phyloP scores from a whole-genome alignment of 2,113 vertebrate genomes.

The Anguilla japonica region DNA sequence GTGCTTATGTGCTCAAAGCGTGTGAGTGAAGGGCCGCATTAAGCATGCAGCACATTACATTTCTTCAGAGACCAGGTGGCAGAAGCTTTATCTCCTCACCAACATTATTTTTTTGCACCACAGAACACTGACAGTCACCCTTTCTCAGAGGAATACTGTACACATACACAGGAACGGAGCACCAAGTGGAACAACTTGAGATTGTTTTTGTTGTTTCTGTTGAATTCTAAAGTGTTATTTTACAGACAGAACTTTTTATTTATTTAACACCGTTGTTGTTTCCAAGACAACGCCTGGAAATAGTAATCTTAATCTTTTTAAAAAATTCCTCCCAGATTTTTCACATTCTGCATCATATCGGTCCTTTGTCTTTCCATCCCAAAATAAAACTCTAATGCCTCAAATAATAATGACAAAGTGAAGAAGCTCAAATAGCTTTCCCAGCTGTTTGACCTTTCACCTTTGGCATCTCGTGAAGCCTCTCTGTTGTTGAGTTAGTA shows the following conservation, averaged over 20 bases:
- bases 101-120: background rate
- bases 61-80: background rate
- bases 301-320: no score
- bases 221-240: no score
- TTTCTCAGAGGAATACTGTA: background rate
- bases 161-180: no score
- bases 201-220: no score
- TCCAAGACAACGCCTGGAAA: no score
- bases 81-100: background rate
- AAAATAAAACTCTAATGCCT: slow-evolving; percentile 6
- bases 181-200: no score
- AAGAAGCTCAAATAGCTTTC: slow-evolving; percentile 59
- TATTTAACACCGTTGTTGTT: no score
- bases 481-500: slow-evolving; percentile 40
- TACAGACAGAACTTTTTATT: no score
- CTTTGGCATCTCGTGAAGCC: slow-evolving; percentile 54
- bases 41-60: background rate
- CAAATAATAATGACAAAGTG: slow-evolving; percentile 36
- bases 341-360: background rate
- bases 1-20: background rate
- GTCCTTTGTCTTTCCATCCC: background rate
- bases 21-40: background rate
- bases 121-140: background rate
- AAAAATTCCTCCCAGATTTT: background rate
- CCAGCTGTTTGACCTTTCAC: slow-evolving; percentile 69